These are phyloP conservation scores for Aleiodes leptofemur DNA, from an alignment of 2,888 invertebrate species.

Conservation along the genomic window DNA sequence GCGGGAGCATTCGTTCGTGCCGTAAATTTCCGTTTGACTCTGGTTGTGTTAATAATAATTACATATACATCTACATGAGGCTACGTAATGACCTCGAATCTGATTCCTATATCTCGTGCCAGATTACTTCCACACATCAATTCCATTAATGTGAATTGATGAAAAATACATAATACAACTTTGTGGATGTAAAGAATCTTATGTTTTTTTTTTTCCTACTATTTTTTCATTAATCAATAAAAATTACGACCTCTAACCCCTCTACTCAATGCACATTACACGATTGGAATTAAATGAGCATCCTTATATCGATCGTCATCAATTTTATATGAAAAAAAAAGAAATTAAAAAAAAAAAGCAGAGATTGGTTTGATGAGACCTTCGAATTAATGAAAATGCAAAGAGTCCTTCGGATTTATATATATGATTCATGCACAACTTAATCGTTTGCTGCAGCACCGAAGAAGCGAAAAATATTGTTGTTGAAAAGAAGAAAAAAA, in stretches of 20 bases:
- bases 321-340: conserved; percentile 25
- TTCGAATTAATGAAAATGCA: conserved; percentile 42
- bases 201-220: too few species aligned
- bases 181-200: too few species aligned
- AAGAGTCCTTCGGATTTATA: conserved; percentile 27
- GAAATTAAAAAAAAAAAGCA: neutral
- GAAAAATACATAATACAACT: too few species aligned
- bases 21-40: conserved; percentile 14
- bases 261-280: neutral
- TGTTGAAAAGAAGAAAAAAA: neutral
- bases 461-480: conserved; percentile 32
- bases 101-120: conserved; percentile 19
- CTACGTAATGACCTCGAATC: conserved; percentile 37
- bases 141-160: neutral
- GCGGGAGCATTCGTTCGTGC: conserved; percentile 21
- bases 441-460: conserved; percentile 24
- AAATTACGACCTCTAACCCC: conserved; percentile 30
- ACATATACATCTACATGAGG: conserved; percentile 18
- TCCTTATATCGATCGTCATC: conserved; percentile 40
- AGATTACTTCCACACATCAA: conserved; percentile 22
- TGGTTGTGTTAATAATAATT: conserved; percentile 36
- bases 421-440: conserved; percentile 29
- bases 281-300: conserved; percentile 11
- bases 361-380: conserved; percentile 30
- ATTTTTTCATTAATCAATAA: neutral